A percentile compares a stretch with the other conserved stretches of the same genome.
Evolutionary conservation across 2,797 vertebrate genomes (phyloP).

Genomic region (Cossypha heuglini): DNA sequence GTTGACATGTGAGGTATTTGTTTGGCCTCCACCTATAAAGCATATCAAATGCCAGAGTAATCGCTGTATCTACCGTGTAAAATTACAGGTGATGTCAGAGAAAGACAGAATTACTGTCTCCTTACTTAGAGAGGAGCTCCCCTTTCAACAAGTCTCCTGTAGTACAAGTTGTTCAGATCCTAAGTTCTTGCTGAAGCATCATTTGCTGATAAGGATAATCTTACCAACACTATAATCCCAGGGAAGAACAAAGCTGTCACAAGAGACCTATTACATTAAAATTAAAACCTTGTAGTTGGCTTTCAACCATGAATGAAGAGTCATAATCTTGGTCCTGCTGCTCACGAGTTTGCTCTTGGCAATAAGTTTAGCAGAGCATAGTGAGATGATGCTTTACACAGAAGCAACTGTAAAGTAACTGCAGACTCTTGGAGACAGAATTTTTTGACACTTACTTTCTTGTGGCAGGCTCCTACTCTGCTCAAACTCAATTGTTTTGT

Average conservation of each 20-base stretch:
- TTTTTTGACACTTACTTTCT: neutral
- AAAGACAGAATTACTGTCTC: neutral
- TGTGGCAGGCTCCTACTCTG: neutral
- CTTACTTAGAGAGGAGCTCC: neutral
- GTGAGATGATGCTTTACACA: neutral
- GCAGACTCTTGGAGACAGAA: neutral
- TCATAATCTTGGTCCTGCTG: neutral
- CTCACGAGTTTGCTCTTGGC: neutral
- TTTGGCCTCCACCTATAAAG: conserved; percentile 32
- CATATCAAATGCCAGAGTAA: conserved; percentile 1
- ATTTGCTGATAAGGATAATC: neutral
- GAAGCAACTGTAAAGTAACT: neutral
- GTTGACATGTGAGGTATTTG: neutral
- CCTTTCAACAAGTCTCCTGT: neutral
- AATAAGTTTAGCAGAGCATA: neutral
- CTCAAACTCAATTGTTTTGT: neutral
- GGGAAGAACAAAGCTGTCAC: neutral
- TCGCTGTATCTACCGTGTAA: neutral
- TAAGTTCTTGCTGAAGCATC: neutral
- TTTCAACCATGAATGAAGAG: neutral
- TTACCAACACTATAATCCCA: neutral
- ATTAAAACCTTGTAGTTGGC: neutral
- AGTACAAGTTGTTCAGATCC: neutral
- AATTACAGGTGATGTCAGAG: conserved; percentile 26
- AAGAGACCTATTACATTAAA: neutral